phyloP scores from a whole-genome alignment of 1,140 invertebrate genomes.

The Cardiocondyla obscurior region DNA sequence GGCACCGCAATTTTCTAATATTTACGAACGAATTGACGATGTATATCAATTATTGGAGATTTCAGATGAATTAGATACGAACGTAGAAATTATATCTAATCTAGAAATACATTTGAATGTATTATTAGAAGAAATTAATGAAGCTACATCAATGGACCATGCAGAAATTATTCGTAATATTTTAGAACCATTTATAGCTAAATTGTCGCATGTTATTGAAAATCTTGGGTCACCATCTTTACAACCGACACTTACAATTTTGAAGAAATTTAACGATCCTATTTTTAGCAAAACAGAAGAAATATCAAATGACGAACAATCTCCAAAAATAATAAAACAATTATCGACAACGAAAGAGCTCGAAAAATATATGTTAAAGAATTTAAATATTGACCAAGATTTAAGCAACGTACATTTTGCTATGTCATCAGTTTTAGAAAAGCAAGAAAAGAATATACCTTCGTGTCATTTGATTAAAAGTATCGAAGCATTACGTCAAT shows the following conservation, averaged over 20 bases:
- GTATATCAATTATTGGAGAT: conserved; percentile 29
- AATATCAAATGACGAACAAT: conserved; percentile 56
- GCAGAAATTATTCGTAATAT: conserved; percentile 29
- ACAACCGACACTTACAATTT: background rate
- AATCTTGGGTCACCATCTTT: conserved; percentile 14
- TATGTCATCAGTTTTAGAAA: conserved; percentile 72
- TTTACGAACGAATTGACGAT: conserved; percentile 48
- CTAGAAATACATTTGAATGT: conserved; percentile 52
- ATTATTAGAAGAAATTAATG: conserved; percentile 24
- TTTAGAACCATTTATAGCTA: conserved; percentile 30
- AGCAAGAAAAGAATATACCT: conserved; percentile 41
- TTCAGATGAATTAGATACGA: background rate
- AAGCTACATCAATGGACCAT: conserved; percentile 6
- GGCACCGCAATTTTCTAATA: conserved; percentile 23
- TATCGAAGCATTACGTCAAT: conserved; percentile 72
- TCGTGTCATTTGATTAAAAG: conserved; percentile 63
- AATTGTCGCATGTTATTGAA: conserved; percentile 19
- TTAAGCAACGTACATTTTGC: conserved; percentile 74
- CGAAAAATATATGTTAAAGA: conserved; percentile 55
- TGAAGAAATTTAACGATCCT: conserved; percentile 18
- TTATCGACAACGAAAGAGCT: conserved; percentile 22
- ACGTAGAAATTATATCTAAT: conserved; percentile 20
- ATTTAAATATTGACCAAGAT: conserved; percentile 67
- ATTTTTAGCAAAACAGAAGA: background rate
- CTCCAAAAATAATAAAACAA: conserved; percentile 64